phyloP scores from a whole-genome alignment of 2,797 vertebrate species.

The Paguma larvata region DNA sequence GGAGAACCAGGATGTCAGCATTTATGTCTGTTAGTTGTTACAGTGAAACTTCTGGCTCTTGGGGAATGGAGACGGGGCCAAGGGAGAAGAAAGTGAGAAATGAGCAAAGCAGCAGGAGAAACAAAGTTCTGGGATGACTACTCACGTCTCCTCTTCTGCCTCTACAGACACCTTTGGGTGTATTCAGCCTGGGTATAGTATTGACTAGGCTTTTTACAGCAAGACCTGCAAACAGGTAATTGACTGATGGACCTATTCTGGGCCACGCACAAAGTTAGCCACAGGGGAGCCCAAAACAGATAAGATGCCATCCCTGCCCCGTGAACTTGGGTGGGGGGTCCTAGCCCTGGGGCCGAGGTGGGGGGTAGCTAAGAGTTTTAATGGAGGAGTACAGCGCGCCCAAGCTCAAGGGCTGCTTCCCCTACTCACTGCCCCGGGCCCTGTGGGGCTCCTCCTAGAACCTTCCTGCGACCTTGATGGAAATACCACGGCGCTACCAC shows the following conservation, averaged over 20 bases:
- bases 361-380: not conserved
- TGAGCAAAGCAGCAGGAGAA: not conserved
- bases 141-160: not conserved
- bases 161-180: not conserved
- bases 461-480: not conserved
- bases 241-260: not conserved
- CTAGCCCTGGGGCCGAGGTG: not conserved
- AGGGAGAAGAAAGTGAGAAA: not conserved
- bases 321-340: not conserved
- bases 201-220: not conserved
- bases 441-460: not conserved
- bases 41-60: not conserved
- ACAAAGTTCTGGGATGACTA: not conserved
- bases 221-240: not conserved
- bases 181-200: not conserved
- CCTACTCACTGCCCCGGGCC: not conserved
- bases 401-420: not conserved
- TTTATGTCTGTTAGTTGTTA: not conserved
- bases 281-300: not conserved
- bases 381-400: not conserved
- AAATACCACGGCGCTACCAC: not conserved
- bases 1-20: not conserved
- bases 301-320: not conserved
- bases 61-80: not conserved
- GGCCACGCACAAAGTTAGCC: fast-evolving